Evolutionary conservation across 2,888 invertebrate genomes (phyloP), one percentile per base, ranked within the genome.

Genomic region (Andrena fulva): DNA sequence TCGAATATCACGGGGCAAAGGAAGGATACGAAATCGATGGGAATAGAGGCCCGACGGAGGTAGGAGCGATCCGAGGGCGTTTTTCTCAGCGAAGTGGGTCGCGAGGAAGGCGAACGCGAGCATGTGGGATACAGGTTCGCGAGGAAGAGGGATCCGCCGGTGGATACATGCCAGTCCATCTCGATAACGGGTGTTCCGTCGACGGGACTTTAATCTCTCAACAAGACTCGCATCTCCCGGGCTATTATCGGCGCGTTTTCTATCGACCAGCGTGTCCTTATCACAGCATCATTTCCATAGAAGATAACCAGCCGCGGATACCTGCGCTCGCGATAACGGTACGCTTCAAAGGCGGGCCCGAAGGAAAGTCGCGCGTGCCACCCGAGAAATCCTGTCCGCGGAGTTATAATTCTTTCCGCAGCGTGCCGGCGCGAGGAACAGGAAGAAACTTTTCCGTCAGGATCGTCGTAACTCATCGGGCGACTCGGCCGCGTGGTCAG

Each of bases 391-490:
- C 35, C 67, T 72, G 20, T 50, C 27, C 31, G 42, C 50, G 70
- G 69, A 29, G 63, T 74, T 70, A 70, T 76, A 84, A 80, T 74
- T 83, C 80, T 69, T 74, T 42, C 48, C 2, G 29, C 29, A 24
- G 16, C 29, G 50, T 12, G 10, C 20, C 10, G 20, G 20, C 48
- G 35, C 27, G 24, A 42, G 12, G 42, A 48, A n/a, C 35, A 50
- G 76, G 73, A 64, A 50, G 59, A 66, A 60, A 77, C 56, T 66
- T 77, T 62, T 42, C 52, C 68, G 63, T 16, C 27, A 24, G 20
- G 24, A 60, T 27, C 8, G 62, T 66, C 80, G 83, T 83, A 89
- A 89, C 62, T 82, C 88, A 84, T 83, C 68, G 56, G 10, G 52
- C 20, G 50, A 59, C 80, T 75, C 59, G 59, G 77, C 80, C 85